Conservation (phyloP, 2,888 invertebrate genomes). For the Microctonus aethiopoides region DNA sequence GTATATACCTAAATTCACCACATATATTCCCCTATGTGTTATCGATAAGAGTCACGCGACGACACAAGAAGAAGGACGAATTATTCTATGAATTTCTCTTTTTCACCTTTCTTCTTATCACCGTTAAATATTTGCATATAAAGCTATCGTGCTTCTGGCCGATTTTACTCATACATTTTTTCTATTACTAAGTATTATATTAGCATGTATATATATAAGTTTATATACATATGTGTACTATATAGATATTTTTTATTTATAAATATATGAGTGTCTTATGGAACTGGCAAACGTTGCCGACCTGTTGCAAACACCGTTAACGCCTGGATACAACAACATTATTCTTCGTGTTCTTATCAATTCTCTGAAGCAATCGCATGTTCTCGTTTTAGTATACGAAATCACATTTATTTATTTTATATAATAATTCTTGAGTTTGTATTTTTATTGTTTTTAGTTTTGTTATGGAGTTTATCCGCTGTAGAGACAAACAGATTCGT, state of each 20-base stretch:
- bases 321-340: conserved; percentile 30
- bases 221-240: not conserved
- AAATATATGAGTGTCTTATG: conserved; percentile 17
- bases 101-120: conserved; percentile 43
- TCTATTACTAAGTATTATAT: not conserved
- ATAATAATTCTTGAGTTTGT: too few relatives aligned
- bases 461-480: too few relatives aligned
- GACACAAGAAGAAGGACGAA: conserved; percentile 37
- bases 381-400: conserved; percentile 25
- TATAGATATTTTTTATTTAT: conserved; percentile 7
- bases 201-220: not conserved
- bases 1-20: conserved; percentile 32
- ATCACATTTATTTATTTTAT: conserved; percentile 9
- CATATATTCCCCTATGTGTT: conserved; percentile 31
- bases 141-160: conserved; percentile 17
- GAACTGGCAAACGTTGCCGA: conserved; percentile 7
- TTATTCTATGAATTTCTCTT: conserved; percentile 46
- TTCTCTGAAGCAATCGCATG: conserved; percentile 26
- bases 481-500: too few relatives aligned
- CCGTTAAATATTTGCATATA: conserved; percentile 35
- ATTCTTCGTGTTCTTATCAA: conserved; percentile 31
- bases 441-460: too few relatives aligned
- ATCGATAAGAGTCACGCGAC: conserved; percentile 54
- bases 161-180: conserved; percentile 1
- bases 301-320: conserved; percentile 33